Percentiles rank a stretch among this genome's conserved stretches.
These are phyloP conservation scores for Cryptoblepharus egeriae DNA, from an alignment of 2,797 vertebrate species.

Conservation along the genomic window DNA sequence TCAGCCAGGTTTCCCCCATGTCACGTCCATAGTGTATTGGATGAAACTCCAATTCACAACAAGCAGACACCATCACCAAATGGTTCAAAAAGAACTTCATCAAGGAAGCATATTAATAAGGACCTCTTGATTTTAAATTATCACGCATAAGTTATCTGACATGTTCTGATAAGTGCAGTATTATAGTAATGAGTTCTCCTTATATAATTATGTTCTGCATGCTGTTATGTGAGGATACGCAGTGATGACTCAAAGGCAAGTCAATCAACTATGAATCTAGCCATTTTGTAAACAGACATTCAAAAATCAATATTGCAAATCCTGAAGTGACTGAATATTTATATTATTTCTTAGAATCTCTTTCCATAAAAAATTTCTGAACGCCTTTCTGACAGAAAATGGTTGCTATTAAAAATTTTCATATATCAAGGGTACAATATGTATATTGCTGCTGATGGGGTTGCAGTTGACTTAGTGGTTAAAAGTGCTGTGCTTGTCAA, in stretches of 20 bases:
- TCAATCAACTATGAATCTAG: not conserved
- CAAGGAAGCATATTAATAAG: too few relatives aligned
- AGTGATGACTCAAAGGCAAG: not conserved
- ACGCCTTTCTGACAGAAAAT: rapidly evolving
- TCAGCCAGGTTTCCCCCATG: too few relatives aligned
- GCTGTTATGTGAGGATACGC: not conserved
- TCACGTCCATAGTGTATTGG: too few relatives aligned
- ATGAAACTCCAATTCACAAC: too few relatives aligned
- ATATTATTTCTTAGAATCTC: rapidly evolving
- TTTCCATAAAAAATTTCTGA: rapidly evolving
- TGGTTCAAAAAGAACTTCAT: too few relatives aligned
- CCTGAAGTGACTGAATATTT: not conserved
- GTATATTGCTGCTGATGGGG: too few relatives aligned
- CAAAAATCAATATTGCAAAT: not conserved
- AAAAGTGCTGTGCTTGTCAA: too few relatives aligned
- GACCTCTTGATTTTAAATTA: not conserved
- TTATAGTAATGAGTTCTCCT: not conserved
- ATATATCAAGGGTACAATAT: not conserved
- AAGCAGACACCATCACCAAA: too few relatives aligned
- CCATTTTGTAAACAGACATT: not conserved
- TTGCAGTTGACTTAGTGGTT: too few relatives aligned
- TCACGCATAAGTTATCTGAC: not conserved
- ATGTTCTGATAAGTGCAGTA: not conserved
- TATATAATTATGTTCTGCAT: slow-evolving; percentile 9
- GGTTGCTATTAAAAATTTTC: not conserved